These are phyloP conservation scores for Artemisiospiza belli DNA, from an alignment of 2,113 vertebrate genomes.

Conservation along the genomic window DNA sequence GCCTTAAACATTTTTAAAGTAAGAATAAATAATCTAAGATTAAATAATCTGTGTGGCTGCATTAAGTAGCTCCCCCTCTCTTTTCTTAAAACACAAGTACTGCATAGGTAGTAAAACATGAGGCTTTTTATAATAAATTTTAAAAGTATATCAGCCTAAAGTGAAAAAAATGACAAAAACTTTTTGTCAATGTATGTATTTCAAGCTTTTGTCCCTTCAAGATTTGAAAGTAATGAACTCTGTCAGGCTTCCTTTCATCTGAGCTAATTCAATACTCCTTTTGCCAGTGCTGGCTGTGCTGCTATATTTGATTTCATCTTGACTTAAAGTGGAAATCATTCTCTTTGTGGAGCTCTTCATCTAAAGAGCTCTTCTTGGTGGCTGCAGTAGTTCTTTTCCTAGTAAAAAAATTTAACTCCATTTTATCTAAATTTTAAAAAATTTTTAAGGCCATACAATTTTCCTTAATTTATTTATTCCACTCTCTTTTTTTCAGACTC, in stretches of 20 bases:
- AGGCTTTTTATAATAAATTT: not conserved
- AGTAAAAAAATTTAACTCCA: not conserved
- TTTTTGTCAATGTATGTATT: not conserved
- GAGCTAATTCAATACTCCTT: not conserved
- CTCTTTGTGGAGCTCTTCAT: not conserved
- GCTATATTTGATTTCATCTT: not conserved
- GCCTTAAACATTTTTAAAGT: not conserved
- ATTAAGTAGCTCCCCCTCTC: not conserved
- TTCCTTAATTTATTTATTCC: not conserved
- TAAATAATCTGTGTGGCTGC: not conserved
- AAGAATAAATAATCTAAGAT: not conserved
- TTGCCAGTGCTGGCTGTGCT: not conserved
- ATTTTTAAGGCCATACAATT: not conserved
- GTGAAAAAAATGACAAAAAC: not conserved
- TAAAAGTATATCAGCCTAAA: not conserved
- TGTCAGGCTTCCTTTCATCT: not conserved
- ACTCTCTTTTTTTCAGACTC: not conserved
- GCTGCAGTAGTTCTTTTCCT: not conserved
- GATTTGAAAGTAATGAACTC: not conserved
- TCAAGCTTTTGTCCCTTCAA: not conserved
- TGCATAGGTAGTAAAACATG: not conserved
- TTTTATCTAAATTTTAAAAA: not conserved
- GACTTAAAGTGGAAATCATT: not conserved
- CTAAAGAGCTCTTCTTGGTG: not conserved
- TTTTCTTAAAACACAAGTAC: not conserved